These are phyloP conservation scores for Osedax frankpressi DNA, from an alignment of 2,888 invertebrate species.

Conservation along the genomic window DNA sequence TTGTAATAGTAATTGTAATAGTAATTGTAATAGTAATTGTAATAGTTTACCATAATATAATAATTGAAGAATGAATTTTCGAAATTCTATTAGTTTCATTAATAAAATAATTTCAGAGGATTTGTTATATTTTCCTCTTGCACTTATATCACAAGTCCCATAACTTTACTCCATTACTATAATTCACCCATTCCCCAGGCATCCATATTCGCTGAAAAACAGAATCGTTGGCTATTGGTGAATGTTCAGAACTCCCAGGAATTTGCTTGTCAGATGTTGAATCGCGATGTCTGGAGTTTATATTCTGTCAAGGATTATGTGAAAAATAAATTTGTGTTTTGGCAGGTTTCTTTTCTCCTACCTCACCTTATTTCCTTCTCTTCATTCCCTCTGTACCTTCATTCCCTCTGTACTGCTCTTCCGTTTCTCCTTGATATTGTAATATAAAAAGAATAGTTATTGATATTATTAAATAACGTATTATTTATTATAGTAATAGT, in stretches of 20 bases:
- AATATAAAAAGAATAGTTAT: neutral
- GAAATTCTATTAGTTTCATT: no score
- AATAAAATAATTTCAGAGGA: no score
- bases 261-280: slow-evolving; percentile 59
- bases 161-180: no score
- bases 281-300: slow-evolving; percentile 61
- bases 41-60: no score
- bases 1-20: no score
- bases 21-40: no score
- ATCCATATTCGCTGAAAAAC: neutral
- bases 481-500: neutral
- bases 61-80: no score
- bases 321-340: slow-evolving; percentile 56
- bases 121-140: no score
- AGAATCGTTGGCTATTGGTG: slow-evolving; percentile 57
- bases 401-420: no score
- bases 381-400: neutral
- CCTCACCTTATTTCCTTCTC: neutral
- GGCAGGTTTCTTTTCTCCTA: slow-evolving; percentile 52
- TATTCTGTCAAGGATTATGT: slow-evolving; percentile 54
- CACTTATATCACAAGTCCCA: no score
- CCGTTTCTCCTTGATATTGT: neutral
- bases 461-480: neutral
- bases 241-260: slow-evolving; percentile 60
- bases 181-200: no score